Evolutionary conservation across 2,888 invertebrate species (phyloP).

Genomic region (Doris montereyensis): DNA sequence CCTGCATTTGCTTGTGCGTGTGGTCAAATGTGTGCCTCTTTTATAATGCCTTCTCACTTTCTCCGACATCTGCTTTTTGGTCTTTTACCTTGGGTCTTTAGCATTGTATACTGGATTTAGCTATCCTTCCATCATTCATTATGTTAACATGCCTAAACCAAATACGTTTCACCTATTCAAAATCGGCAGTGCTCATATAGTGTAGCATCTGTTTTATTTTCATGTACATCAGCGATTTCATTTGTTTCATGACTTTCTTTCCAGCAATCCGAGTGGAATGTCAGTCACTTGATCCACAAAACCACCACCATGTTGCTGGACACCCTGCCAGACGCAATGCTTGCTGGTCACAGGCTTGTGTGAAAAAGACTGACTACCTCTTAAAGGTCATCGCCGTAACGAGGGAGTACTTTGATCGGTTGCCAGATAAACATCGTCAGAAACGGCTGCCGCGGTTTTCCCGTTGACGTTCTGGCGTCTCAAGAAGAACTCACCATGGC

Average conservation of each 20-base stretch:
- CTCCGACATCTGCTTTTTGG: too few species aligned
- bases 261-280: constrained; percentile 70
- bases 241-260: background rate
- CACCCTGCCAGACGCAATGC: constrained; percentile 70
- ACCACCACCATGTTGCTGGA: constrained; percentile 56
- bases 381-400: constrained; percentile 71
- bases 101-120: too few species aligned
- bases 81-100: too few species aligned
- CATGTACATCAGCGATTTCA: too few species aligned
- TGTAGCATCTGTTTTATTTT: too few species aligned
- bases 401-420: constrained; percentile 71
- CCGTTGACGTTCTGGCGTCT: constrained; percentile 53
- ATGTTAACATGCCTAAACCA: too few species aligned
- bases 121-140: too few species aligned
- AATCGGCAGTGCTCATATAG: too few species aligned
- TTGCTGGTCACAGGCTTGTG: constrained; percentile 61
- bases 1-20: too few species aligned
- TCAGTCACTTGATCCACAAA: constrained; percentile 60
- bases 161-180: too few species aligned
- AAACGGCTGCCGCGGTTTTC: constrained; percentile 63
- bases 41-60: too few species aligned
- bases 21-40: too few species aligned
- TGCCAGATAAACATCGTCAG: constrained; percentile 65
- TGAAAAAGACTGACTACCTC: constrained; percentile 70
- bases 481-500: constrained; percentile 69